Percentiles rank a stretch among this genome's conserved stretches.
Conservation (phyloP, 2,888 invertebrate genomes). For the Xiphydria camelus region DNA sequence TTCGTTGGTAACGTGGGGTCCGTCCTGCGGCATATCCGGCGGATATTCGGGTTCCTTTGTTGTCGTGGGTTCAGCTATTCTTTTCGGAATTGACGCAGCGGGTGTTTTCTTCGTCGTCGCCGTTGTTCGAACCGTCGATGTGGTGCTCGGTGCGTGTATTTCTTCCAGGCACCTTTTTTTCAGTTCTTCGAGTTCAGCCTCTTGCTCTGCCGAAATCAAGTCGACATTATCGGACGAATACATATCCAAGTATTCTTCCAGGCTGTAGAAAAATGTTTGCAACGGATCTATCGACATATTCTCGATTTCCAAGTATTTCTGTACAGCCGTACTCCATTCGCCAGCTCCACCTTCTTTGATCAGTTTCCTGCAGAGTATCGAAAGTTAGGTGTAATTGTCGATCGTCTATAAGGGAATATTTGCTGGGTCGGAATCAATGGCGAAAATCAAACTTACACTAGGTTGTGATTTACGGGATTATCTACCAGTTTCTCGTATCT, state of each 20-base stretch:
- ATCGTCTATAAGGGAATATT: too few relatives aligned
- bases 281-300: conserved; percentile 32
- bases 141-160: conserved; percentile 33
- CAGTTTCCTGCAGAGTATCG: conserved; percentile 35
- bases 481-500: conserved; percentile 31
- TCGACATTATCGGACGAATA: conserved; percentile 16
- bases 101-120: conserved; percentile 14
- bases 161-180: conserved; percentile 32
- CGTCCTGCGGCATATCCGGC: not conserved
- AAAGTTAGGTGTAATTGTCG: too few relatives aligned
- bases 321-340: conserved; percentile 35
- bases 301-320: conserved; percentile 32
- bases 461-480: conserved; percentile 25
- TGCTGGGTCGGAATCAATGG: too few relatives aligned
- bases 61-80: not conserved
- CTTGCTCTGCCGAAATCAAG: conserved; percentile 24
- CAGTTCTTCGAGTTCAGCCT: conserved; percentile 35
- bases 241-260: conserved; percentile 41
- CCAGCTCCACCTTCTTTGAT: conserved; percentile 34
- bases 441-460: conserved; percentile 37
- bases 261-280: conserved; percentile 36
- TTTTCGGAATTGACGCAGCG: not conserved
- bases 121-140: conserved; percentile 17
- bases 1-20: not conserved
- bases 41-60: not conserved